phyloP scores from a whole-genome alignment of 2,113 vertebrate genomes.

The Petroica traversi region DNA sequence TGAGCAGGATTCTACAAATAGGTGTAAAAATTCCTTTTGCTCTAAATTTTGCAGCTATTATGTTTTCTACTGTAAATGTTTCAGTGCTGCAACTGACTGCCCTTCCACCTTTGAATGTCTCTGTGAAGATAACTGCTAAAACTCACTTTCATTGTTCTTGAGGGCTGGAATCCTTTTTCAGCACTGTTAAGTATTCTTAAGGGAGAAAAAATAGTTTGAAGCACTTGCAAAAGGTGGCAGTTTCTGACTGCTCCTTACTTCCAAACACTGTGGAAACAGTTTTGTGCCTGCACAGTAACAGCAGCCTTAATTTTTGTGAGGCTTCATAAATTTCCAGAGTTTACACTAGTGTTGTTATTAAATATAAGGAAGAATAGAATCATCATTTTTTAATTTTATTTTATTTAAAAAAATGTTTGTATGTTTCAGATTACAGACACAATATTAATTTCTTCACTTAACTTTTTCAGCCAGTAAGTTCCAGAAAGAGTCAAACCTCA shows the following conservation, averaged over 20 bases:
- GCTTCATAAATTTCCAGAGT: neutral
- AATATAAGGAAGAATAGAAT: neutral
- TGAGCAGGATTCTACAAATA: neutral
- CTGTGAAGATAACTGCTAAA: neutral
- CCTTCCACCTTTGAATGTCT: neutral
- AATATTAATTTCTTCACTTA: neutral
- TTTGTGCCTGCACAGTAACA: neutral
- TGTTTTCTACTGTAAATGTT: neutral
- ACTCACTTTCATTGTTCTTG: neutral
- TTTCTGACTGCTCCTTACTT: neutral
- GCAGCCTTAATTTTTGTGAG: neutral
- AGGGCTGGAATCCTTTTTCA: neutral
- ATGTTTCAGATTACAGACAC: neutral
- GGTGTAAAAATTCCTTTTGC: neutral
- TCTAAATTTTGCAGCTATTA: neutral
- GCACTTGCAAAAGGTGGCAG: neutral
- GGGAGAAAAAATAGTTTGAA: neutral
- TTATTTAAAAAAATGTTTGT: neutral
- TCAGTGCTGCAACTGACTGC: neutral
- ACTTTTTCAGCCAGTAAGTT: neutral
- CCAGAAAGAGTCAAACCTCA: neutral
- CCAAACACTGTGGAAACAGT: neutral
- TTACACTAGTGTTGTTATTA: neutral
- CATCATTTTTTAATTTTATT: fast-evolving
- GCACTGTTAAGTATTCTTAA: neutral